Conservation (phyloP, 2,113 vertebrate species). For the Xiphias gladius region DNA sequence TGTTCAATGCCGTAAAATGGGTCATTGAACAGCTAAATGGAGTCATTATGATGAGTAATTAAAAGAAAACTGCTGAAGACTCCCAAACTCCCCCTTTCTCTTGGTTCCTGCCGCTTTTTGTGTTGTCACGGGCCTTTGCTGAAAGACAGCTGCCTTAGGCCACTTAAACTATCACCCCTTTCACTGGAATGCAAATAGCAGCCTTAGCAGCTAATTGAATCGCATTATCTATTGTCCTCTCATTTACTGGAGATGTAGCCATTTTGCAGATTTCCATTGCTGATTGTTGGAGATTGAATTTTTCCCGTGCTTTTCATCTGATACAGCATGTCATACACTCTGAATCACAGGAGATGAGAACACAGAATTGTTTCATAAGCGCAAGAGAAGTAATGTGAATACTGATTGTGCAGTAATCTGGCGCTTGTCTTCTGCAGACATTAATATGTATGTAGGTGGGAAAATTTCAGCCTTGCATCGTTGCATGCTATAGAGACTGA, state of each 20-base stretch:
- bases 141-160: conserved; percentile 81
- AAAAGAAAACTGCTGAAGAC: conserved; percentile 85
- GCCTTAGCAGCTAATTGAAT: conserved; percentile 81
- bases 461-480: conserved; percentile 50
- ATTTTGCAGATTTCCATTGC: conserved; percentile 76
- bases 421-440: conserved; percentile 38
- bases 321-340: conserved; percentile 63
- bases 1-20: conserved; percentile 84
- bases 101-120: conserved; percentile 75
- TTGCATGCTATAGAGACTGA: conserved; percentile 22
- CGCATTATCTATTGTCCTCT: conserved; percentile 77
- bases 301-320: conserved; percentile 63
- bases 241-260: conserved; percentile 76
- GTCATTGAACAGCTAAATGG: conserved; percentile 88
- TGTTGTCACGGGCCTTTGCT: conserved; percentile 76
- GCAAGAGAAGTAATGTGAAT: conserved; percentile 62
- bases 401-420: conserved; percentile 60
- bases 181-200: conserved; percentile 82
- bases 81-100: conserved; percentile 76
- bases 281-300: conserved; percentile 75
- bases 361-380: conserved; percentile 61
- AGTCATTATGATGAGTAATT: conserved; percentile 89
- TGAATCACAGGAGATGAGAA: conserved; percentile 63
- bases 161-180: conserved; percentile 81
- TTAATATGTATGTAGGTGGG: conserved; percentile 71